phyloP scores from a whole-genome alignment of 35 echinoderm and acorn worm species.

The Anneissia japonica region DNA sequence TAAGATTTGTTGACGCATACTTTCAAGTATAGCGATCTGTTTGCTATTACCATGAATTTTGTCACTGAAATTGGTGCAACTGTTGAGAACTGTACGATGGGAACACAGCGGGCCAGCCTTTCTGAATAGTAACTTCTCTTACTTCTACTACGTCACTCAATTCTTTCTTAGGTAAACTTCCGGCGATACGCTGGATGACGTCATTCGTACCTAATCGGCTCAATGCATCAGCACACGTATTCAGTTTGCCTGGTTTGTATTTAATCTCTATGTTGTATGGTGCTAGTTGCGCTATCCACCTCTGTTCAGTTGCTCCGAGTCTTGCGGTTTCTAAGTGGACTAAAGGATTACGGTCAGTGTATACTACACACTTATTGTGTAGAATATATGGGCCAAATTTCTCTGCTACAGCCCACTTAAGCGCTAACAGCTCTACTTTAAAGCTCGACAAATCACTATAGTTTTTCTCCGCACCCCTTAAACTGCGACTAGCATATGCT shows the following conservation, averaged over 20 bases:
- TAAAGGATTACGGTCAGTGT: not conserved
- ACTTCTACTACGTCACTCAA: too few relatives aligned
- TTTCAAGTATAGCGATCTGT: too few relatives aligned
- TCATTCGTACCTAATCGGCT: not conserved
- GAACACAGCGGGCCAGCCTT: too few relatives aligned
- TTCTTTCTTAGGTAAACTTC: too few relatives aligned
- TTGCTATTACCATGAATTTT: too few relatives aligned
- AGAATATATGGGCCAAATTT: not conserved
- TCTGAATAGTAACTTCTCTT: too few relatives aligned
- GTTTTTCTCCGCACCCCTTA: not conserved
- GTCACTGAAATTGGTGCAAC: too few relatives aligned
- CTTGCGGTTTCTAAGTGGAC: not conserved
- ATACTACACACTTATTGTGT: not conserved
- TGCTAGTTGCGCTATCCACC: not conserved
- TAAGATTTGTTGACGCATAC: too few relatives aligned
- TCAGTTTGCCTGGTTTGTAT: not conserved
- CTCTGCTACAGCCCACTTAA: not conserved
- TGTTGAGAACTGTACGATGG: too few relatives aligned
- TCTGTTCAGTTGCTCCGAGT: not conserved
- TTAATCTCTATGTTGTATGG: too few relatives aligned
- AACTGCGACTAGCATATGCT: constrained; percentile 25
- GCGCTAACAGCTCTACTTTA: not conserved
- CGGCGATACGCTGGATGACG: too few relatives aligned
- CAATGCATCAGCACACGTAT: not conserved
- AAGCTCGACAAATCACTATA: not conserved